These are phyloP conservation scores for Chrysocyon brachyurus DNA, from an alignment of 2,797 vertebrate genomes.

Conservation along the genomic window DNA sequence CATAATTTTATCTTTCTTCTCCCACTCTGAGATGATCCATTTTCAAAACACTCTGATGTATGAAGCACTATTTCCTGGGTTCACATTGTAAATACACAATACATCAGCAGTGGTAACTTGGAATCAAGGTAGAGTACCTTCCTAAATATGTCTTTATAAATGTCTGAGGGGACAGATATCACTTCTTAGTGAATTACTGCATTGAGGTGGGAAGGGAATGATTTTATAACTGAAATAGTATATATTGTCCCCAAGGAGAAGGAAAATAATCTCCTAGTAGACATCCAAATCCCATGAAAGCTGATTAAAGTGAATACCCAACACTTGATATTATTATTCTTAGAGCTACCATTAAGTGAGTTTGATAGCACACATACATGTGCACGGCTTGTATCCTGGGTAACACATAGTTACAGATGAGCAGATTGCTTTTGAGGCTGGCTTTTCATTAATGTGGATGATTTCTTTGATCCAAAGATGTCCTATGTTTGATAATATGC, in stretches of 20 bases:
- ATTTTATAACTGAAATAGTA: not conserved
- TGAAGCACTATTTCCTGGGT: constrained; percentile 1
- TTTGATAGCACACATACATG: not conserved
- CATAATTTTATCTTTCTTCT: constrained; percentile 11
- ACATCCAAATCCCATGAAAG: constrained; percentile 11
- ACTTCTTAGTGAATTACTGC: not conserved
- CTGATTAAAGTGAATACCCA: constrained; percentile 29
- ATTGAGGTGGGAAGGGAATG: not conserved
- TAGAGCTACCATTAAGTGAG: constrained; percentile 39
- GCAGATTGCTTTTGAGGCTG: not conserved
- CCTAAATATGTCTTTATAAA: not conserved
- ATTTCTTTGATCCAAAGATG: constrained; percentile 54
- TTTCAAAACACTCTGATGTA: constrained; percentile 27
- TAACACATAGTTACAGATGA: constrained; percentile 22
- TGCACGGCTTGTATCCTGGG: not conserved
- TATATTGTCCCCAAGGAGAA: not conserved
- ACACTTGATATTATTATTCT: not conserved
- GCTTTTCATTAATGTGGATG: constrained; percentile 51
- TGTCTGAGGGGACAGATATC: not conserved
- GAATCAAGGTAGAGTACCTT: not conserved
- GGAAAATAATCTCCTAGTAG: constrained; percentile 14
- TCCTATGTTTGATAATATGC: constrained; percentile 63
- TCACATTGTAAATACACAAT: not conserved
- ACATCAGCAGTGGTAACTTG: not conserved
- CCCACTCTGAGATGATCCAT: not conserved